Evolutionary conservation across 2,113 vertebrate genomes (phyloP).

Genomic region (Callocephalon fimbriatum): DNA sequence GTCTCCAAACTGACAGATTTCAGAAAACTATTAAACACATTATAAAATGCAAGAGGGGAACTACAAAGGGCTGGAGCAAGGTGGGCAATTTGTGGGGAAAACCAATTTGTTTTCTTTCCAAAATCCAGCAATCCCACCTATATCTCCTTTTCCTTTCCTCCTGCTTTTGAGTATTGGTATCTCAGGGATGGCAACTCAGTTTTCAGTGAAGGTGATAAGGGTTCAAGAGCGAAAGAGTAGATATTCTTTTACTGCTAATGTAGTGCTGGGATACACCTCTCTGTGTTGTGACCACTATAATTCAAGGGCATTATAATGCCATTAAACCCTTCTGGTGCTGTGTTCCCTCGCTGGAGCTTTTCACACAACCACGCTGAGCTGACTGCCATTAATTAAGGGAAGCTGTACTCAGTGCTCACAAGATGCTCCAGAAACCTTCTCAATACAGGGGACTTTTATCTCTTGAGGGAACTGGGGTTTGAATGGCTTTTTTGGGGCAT

Average conservation of each 20-base stretch:
- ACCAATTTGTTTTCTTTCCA: neutral
- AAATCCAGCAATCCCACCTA: neutral
- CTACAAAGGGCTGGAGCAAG: neutral
- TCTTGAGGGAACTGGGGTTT: neutral
- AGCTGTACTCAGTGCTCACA: neutral
- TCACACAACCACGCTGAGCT: neutral
- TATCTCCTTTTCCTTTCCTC: neutral
- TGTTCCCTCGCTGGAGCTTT: constrained; percentile 19
- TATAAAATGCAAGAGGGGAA: neutral
- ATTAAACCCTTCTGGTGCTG: constrained; percentile 46
- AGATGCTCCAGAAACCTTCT: constrained; percentile 14
- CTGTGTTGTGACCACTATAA: neutral
- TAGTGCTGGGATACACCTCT: neutral
- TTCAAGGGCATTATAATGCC: constrained; percentile 29
- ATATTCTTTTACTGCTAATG: neutral
- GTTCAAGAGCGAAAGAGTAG: neutral
- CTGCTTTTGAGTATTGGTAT: neutral
- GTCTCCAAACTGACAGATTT: neutral
- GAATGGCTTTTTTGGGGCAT: neutral
- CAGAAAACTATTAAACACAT: neutral
- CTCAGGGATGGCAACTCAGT: neutral
- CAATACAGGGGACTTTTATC: constrained; percentile 4
- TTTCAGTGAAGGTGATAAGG: neutral
- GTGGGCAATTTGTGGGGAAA: neutral
- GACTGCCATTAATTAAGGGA: constrained; percentile 28